Percentiles rank a stretch among this genome's conserved stretches.
Conservation (phyloP, 2,888 invertebrate genomes). For the Agrochola lychnidis region DNA sequence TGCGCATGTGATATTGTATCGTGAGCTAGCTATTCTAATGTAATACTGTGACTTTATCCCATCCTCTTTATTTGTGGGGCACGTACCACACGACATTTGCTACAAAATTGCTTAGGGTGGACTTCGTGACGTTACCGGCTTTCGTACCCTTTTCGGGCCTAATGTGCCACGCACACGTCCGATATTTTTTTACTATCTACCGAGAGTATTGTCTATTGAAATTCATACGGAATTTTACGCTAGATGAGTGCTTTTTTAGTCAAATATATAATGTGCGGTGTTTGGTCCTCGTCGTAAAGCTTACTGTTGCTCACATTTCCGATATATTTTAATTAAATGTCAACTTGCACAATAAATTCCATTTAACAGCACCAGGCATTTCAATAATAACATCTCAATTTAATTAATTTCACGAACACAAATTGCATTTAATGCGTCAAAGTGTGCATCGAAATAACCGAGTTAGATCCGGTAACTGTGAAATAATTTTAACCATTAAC, state of each 20-base stretch:
- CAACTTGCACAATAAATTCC: not conserved
- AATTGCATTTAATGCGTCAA: slow-evolving; percentile 29
- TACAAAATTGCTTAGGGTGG: slow-evolving; percentile 89
- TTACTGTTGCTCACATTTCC: not conserved
- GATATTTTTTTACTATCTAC: slow-evolving; percentile 80
- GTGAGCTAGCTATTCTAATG: slow-evolving; percentile 82
- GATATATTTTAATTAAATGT: slow-evolving; percentile 1
- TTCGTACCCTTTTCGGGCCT: slow-evolving; percentile 82
- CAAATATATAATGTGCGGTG: slow-evolving; percentile 25
- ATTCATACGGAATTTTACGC: slow-evolving; percentile 76
- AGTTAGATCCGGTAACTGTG: slow-evolving; percentile 27
- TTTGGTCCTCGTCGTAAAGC: not conserved
- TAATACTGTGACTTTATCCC: slow-evolving; percentile 83
- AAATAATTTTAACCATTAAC: slow-evolving; percentile 44
- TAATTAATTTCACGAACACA: not conserved
- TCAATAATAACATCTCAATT: not conserved
- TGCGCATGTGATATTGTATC: slow-evolving; percentile 70
- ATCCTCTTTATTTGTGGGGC: slow-evolving; percentile 88
- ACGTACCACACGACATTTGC: slow-evolving; percentile 89
- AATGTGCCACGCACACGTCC: slow-evolving; percentile 85
- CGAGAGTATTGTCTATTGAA: slow-evolving; percentile 78
- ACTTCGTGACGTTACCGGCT: slow-evolving; percentile 84
- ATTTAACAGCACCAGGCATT: not conserved
- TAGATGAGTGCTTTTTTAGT: slow-evolving; percentile 65
- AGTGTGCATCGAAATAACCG: slow-evolving; percentile 24